Evolutionary conservation across 92 coral and sea anemone species (phyloP), one percentile per base, ranked within the genome.

Genomic region (Phenganax subtilis): DNA sequence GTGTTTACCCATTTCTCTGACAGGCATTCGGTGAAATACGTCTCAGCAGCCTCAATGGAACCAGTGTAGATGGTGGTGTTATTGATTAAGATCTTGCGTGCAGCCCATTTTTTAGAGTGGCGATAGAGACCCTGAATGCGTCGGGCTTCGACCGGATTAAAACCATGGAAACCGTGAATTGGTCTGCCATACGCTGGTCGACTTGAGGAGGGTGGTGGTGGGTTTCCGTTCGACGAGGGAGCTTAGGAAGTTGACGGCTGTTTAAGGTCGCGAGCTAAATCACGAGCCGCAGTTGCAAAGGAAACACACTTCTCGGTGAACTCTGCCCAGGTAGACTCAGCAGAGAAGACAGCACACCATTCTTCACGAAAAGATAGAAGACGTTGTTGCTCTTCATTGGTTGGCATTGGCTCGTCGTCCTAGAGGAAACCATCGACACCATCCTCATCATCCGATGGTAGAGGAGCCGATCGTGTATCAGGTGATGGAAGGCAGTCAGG

Each of bases 81-180:
- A 53, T 76, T 56, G 17, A n/a, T 6, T 0, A 76, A 52, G 54
- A 76, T n/a, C 52, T 56, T 55, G 6, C 51, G 68, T 16, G 81
- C 81, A 51, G 81, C 81, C 30, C 81, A 64, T 53, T 76, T 76
- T 30, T 76, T 76, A 15, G 81, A 76, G 68, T 76, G 81, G 10
- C n/a, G 57, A 27, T 75, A 68, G 9, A 68, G 73, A 68, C 73
- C 73, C 73, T 3, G 73, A 28, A 68, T 68, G 14, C 73, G 76
- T 17, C 64, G 31, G 51, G 81, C 81, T 56, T 51, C 81, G 67
- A 51, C 80, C 14, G 66, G 66, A 25, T 76, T 53, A 5, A 37
- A 37, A 37, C 5, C 5, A 5, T 5, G 3, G 30, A 76, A 76
- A 8, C 81, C 25, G n/a, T 17, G 9, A 53, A 76, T 47, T 30